Base-by-base conservation (phyloP, 2,113 vertebrate species). In the Brachionichthys hirsutus region DNA sequence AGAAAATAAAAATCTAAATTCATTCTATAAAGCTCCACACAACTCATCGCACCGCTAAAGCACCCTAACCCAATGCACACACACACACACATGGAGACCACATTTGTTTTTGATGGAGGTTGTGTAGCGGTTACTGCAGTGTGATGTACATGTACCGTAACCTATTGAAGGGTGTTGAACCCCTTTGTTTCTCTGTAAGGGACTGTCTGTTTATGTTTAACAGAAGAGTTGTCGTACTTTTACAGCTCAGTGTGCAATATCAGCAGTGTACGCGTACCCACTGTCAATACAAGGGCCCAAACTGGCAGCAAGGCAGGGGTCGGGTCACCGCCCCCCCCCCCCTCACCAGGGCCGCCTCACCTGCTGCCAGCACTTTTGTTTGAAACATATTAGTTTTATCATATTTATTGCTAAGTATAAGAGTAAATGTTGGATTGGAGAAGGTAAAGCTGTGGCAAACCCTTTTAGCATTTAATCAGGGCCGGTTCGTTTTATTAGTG, bases 341-440 rank as follows among this genome's bases (percentile, higher is more conserved):
- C 57, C 45, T 40, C 60, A 35, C 63, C 16, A 49, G 51, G 77
- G 81, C 77, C 75, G 83, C 74, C 70, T 38, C 44, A 67, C 59
- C 69, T 44, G 38, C 67, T 68, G 61, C 58, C 63, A 67, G 52
- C 51, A 47, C 86, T 85, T 89, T 86, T 87, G 73, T 72, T 82
- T 67, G 68, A 58, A 74, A 75, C 54, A 60, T 76, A 59, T 49
- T 78, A 64, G 51, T 85, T 71, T 68, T 66, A 65, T 69, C 55
- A 19, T 92, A 91, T 91, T 92, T 91, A 92, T 92, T 90, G 71
- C n/a, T n/a, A 83, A 47, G 74, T 74, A 64, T 70, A 67, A 71
- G 61, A 87, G 89, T 90, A 87, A 79, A 88, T 89, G 81, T 65
- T 77, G 50, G 73, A 84, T 53, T 83, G 43, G 81, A 70, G 62